Evolutionary conservation across 2,888 invertebrate genomes (phyloP).

Genomic region (Archips crataeganus): DNA sequence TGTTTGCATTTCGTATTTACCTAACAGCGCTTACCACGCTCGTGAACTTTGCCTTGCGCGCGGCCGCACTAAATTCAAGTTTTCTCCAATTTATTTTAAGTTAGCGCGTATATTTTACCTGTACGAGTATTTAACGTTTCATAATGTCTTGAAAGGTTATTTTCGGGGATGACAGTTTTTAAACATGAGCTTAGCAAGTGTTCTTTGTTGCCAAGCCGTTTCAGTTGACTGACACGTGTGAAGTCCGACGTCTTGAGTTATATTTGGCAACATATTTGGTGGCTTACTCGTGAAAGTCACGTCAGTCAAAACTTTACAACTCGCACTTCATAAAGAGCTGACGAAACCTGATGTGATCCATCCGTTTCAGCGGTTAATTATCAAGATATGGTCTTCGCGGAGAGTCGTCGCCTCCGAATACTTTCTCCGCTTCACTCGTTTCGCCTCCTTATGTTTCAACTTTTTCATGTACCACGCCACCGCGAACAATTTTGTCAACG

Average conservation of each 20-base stretch:
- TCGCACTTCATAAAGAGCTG: conserved; percentile 28
- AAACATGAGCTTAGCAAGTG: conserved; percentile 49
- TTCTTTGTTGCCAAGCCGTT: conserved; percentile 59
- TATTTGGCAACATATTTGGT: conserved; percentile 62
- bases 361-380: conserved; percentile 53
- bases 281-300: conserved; percentile 55
- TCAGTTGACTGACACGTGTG: conserved; percentile 56
- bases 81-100: conserved; percentile 19
- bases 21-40: conserved; percentile 54
- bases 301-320: conserved; percentile 46
- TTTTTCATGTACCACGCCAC: conserved; percentile 63
- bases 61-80: conserved; percentile 10
- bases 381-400: conserved; percentile 52
- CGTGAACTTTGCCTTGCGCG: conserved; percentile 11
- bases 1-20: conserved; percentile 63
- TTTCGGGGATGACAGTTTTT: conserved; percentile 54
- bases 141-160: conserved; percentile 46
- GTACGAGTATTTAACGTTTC: conserved; percentile 1
- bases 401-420: conserved; percentile 60
- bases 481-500: conserved; percentile 71
- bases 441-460: conserved; percentile 63
- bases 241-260: conserved; percentile 53
- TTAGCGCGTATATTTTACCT: conserved; percentile 22
- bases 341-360: neutral
- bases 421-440: conserved; percentile 69